phyloP scores from a whole-genome alignment of 1,140 invertebrate genomes.

The Galleria mellonella region DNA sequence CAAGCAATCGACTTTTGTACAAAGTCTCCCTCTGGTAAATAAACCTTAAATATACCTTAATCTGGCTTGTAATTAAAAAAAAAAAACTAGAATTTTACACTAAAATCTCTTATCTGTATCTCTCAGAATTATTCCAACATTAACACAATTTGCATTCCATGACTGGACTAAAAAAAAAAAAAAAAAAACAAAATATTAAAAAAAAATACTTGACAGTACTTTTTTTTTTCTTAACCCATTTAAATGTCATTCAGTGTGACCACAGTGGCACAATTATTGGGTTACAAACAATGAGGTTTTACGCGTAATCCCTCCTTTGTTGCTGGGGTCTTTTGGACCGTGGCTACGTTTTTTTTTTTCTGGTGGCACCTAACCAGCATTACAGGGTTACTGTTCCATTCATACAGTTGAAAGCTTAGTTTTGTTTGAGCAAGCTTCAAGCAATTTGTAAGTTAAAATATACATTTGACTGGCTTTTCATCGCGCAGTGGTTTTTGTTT shows the following conservation, averaged over 20 bases:
- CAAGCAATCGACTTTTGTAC: no score
- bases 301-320: slow-evolving; percentile 3
- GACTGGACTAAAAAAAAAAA: no score
- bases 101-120: not conserved
- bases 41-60: no score
- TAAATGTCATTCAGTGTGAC: not conserved
- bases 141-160: slow-evolving; percentile 1
- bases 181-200: no score
- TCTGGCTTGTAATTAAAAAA: no score
- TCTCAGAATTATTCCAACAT: not conserved
- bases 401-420: not conserved
- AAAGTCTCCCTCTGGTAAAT: no score
- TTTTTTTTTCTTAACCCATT: not conserved
- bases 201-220: no score
- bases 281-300: not conserved
- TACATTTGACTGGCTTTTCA: no score
- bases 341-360: slow-evolving; percentile 5
- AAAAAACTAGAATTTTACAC: no score
- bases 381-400: not conserved
- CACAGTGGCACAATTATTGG: slow-evolving; percentile 5
- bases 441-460: no score
- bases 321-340: not conserved
- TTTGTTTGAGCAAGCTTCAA: not conserved
- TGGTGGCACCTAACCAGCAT: no score
- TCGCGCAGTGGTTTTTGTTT: no score